These are phyloP conservation scores for Mizuhopecten yessoensis DNA, from an alignment of 1,140 invertebrate species.

Conservation along the genomic window DNA sequence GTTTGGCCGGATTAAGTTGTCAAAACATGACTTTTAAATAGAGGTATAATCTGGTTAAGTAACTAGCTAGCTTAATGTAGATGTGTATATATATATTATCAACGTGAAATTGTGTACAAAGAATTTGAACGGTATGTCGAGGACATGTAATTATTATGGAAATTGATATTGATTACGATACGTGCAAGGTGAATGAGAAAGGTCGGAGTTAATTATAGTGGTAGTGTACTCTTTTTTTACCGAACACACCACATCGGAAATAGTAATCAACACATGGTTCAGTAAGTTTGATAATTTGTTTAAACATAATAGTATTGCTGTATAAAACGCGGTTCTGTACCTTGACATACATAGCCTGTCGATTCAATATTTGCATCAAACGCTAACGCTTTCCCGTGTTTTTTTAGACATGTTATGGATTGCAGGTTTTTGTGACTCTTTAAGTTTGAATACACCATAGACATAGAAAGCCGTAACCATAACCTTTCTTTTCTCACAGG, in stretches of 20 bases:
- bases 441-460: too few relatives aligned
- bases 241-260: neutral
- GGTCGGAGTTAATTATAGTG: neutral
- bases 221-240: neutral
- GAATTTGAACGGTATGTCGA: neutral
- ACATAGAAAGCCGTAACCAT: too few relatives aligned
- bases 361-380: too few relatives aligned
- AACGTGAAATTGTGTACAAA: neutral
- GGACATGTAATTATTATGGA: conserved; percentile 33
- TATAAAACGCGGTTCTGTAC: too few relatives aligned
- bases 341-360: too few relatives aligned
- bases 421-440: too few relatives aligned
- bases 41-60: neutral
- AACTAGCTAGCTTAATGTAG: neutral
- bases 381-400: too few relatives aligned
- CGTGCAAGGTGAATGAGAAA: neutral
- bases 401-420: too few relatives aligned
- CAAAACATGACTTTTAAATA: conserved; percentile 39
- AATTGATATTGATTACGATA: neutral
- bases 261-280: too few relatives aligned
- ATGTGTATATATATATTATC: neutral
- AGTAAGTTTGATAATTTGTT: too few relatives aligned
- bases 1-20: neutral
- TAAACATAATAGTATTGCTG: too few relatives aligned
- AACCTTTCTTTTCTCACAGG: too few relatives aligned